Conservation (phyloP, 2,797 vertebrate species). For the Smutsia gigantea region DNA sequence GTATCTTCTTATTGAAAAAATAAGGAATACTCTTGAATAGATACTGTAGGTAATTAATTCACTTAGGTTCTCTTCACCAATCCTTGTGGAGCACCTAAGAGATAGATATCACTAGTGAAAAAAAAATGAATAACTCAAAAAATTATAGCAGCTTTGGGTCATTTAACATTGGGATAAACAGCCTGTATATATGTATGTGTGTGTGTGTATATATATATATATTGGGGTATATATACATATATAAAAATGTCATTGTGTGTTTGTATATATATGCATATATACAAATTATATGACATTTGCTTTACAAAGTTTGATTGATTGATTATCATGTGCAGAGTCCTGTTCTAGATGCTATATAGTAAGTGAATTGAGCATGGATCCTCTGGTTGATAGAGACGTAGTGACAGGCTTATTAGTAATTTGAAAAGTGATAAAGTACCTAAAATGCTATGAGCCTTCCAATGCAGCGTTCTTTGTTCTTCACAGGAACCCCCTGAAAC, state of each 20-base stretch:
- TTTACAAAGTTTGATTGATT: neutral
- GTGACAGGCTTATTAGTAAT: neutral
- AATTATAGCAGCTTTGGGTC: neutral
- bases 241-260: no score
- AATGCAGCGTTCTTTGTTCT: neutral
- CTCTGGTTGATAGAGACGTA: neutral
- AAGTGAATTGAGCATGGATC: neutral
- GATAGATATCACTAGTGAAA: neutral
- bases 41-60: neutral
- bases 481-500: neutral
- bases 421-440: neutral
- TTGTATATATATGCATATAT: no score
- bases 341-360: neutral
- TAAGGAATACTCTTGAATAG: neutral
- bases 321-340: neutral
- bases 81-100: neutral
- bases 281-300: neutral
- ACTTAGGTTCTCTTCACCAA: neutral
- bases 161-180: neutral
- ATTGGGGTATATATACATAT: no score
- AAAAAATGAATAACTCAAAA: neutral
- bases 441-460: neutral
- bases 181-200: no score
- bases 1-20: conserved; percentile 5
- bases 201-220: no score